A percentile compares a stretch with the other conserved stretches of the same genome.
phyloP scores from a whole-genome alignment of 2,797 vertebrate genomes.

The Microcaecilia unicolor region DNA sequence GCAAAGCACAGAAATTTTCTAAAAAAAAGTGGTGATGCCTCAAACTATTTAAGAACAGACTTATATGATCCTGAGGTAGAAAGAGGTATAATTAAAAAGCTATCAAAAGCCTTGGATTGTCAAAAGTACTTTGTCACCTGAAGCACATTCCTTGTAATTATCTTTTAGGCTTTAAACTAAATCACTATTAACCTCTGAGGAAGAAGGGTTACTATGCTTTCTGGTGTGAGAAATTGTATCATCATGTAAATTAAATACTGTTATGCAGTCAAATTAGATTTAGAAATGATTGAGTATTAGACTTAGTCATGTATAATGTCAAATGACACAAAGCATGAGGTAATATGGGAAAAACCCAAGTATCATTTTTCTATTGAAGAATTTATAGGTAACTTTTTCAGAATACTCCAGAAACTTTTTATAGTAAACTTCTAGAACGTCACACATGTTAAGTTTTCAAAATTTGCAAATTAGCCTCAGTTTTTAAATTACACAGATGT shows the following conservation, averaged over 20 bases:
- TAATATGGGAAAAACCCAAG: slow-evolving; percentile 1
- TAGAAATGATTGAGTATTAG: slow-evolving; percentile 46
- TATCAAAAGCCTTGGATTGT: slow-evolving; percentile 45
- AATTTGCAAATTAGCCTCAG: too few species aligned
- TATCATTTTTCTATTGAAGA: slow-evolving; percentile 12
- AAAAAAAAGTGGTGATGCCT: slow-evolving; percentile 19
- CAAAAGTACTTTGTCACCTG: slow-evolving; percentile 55
- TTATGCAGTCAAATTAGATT: slow-evolving; percentile 56
- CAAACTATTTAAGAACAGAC: slow-evolving; percentile 32
- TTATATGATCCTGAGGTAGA: slow-evolving; percentile 19
- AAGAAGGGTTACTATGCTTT: slow-evolving; percentile 49
- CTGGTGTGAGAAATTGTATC: slow-evolving; percentile 59
- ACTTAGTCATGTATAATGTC: slow-evolving; percentile 46
- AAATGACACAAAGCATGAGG: slow-evolving; percentile 29
- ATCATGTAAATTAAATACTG: slow-evolving; percentile 51
- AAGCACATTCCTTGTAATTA: slow-evolving; percentile 53
- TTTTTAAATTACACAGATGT: neutral
- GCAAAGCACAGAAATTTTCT: slow-evolving; percentile 29
- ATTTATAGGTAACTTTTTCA: neutral
- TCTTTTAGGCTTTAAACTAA: slow-evolving; percentile 46
- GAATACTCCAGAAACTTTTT: too few species aligned
- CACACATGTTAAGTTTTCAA: too few species aligned
- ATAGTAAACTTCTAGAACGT: too few species aligned
- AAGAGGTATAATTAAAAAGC: slow-evolving; percentile 55
- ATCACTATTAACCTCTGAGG: slow-evolving; percentile 57